Conservation (phyloP, 2,888 invertebrate genomes). For the Cantharis nigra region DNA sequence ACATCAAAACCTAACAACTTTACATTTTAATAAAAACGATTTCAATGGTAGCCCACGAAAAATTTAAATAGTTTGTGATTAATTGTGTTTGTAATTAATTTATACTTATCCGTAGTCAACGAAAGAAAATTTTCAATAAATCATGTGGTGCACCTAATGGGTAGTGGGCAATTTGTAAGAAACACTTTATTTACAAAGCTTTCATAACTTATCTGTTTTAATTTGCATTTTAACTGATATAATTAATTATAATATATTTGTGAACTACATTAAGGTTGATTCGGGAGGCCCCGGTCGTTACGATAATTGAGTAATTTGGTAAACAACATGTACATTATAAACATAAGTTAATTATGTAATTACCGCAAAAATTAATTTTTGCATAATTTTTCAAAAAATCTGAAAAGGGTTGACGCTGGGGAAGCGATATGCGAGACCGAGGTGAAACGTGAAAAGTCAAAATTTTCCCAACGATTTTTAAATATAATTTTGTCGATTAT, state of each 20-base stretch:
- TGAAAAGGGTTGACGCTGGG: no score
- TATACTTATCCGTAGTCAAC: neutral
- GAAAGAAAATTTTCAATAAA: neutral
- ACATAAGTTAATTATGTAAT: no score
- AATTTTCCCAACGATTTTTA: neutral
- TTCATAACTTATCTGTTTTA: neutral
- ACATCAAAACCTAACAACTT: no score
- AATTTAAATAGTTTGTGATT: neutral
- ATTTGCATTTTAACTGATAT: neutral
- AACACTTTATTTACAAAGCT: neutral
- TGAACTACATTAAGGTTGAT: neutral
- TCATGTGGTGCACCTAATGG: neutral
- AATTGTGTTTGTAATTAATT: neutral
- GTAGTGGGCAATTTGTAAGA: neutral
- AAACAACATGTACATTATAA: neutral
- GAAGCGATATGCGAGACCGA: no score
- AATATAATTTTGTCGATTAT: neutral
- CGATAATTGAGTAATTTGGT: neutral
- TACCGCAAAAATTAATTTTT: no score
- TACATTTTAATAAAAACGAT: no score
- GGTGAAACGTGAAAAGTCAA: neutral
- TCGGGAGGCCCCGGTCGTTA: neutral
- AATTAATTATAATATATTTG: neutral
- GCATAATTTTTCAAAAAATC: no score
- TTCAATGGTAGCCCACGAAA: neutral